Base-by-base conservation (phyloP, 1,140 invertebrate species). In the Argopecten irradians region DNA sequence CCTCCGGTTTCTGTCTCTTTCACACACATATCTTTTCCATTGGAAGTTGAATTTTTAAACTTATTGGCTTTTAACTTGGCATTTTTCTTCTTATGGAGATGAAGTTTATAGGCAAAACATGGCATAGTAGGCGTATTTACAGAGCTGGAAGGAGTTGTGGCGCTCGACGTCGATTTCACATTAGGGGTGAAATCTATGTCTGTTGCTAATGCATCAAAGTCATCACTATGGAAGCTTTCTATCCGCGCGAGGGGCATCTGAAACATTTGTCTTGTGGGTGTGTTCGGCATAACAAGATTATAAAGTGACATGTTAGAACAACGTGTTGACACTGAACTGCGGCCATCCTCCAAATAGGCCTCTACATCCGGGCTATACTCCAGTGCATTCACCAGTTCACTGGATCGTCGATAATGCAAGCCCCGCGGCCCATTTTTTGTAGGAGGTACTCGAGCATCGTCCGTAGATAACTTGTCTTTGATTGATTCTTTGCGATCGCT, bases 191-290 rank as follows among this genome's bases (percentile, higher is more conserved):
- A 39, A 34, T 94, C 92, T 84, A 90, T 88, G 85, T 93, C 92
- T 34, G 88, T 88, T 34, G 92, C 90, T 86, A 90, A 92, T 86
- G 87, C 91, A 86, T 94, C 94, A 91, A 94, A 94, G 87, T 94
- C 94, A 87, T 94, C 93, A 89, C 94, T 94, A 89, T 94, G 94
- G 86, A 94, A 94, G 90, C 94, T 94, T 84, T 94, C 94, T 83
- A 94, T 94, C n/a, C 94, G 91, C 88, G 94, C 94, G 71, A 94
- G 89, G 34, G 94, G 94, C 28, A 93, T 93, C 71, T 92, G 90
- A 46, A 94, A 91, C 86, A 93, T 92, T 90, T 93, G 91, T 91
- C 93, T 91, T 5, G 91, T 92, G 14, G 93, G 94, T 33, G 94
- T 94, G 83, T 91, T 94, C 32, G 94, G 94, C 85, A 92, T 93